Evolutionary conservation across 2,113 vertebrate species (phyloP).

Genomic region (Syngnathus typhle): DNA sequence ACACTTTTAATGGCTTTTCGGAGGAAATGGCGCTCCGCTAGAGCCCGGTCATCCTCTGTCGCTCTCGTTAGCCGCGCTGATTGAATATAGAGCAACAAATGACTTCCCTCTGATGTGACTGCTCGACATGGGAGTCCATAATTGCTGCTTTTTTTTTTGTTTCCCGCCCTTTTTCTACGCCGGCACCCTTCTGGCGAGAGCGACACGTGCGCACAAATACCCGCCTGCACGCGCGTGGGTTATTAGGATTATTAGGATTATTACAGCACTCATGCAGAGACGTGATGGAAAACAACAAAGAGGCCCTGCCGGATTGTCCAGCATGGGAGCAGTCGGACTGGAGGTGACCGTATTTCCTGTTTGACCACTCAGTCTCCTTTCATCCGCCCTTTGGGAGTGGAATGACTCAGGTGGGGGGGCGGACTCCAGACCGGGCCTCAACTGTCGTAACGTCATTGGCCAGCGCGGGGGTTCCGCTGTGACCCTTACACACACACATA

Average conservation of each 20-base stretch:
- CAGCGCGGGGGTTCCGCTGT: slow-evolving; percentile 27
- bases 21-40: slow-evolving; percentile 62
- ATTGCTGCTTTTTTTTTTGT: slow-evolving; percentile 53
- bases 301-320: slow-evolving; percentile 11
- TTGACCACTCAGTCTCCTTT: slow-evolving; percentile 44
- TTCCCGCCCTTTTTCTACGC: slow-evolving; percentile 31
- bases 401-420: slow-evolving; percentile 42
- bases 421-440: slow-evolving; percentile 10
- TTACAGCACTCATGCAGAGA: slow-evolving; percentile 30
- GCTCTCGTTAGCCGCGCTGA: slow-evolving; percentile 62
- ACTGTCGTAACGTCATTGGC: slow-evolving; percentile 20
- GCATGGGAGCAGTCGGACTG: slow-evolving; percentile 28
- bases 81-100: slow-evolving; percentile 73
- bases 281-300: slow-evolving; percentile 24
- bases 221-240: slow-evolving; percentile 28
- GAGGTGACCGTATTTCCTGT: slow-evolving; percentile 48
- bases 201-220: slow-evolving; percentile 16
- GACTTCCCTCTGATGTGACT: slow-evolving; percentile 67
- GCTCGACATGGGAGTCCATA: slow-evolving; percentile 62
- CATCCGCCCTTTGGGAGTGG: slow-evolving; percentile 34
- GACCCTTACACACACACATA: slow-evolving; percentile 5
- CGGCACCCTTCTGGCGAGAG: slow-evolving; percentile 42
- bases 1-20: slow-evolving; percentile 57
- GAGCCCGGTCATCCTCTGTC: slow-evolving; percentile 55
- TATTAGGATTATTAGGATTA: slow-evolving; percentile 46